Base-by-base conservation (phyloP, 1,140 invertebrate species). In the Bombus difficillimus region DNA sequence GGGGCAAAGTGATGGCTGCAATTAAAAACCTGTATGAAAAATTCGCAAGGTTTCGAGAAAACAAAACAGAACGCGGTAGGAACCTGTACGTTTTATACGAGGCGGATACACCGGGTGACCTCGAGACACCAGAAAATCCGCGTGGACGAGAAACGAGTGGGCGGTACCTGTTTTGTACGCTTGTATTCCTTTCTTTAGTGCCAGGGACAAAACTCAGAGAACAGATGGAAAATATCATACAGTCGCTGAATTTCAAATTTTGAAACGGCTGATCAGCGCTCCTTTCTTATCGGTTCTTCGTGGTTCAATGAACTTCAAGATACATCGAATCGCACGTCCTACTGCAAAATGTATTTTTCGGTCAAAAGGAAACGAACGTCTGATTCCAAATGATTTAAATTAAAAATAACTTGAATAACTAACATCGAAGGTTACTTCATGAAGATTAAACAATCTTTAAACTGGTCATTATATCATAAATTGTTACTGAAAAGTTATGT, bases 71-170 rank as follows among this genome's bases (percentile, higher is more conserved):
- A 83, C 47, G 64, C 76, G 77, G 77, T 43, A 71, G 59, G 66
- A 82, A 76, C 80, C 78, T 83, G 77, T 37, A 37, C 39, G 28
- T 86, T 88, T 88, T 57, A 82, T 91, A 85, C 64, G 62, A 86
- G 66, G 80, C 84, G 81, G 82, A 88, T 89, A 91, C 90, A 92
- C 90, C 89, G 86, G 90, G 90, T 91, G 92, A 92, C 92, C 92
- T 93, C 92, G 92, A 89, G 89, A 89, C 85, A 85, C 87, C 87
- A 90, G 89, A 92, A 92, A 89, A 88, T 81, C 86, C 85, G 86
- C 90, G 86, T 89, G 92, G 92, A 89, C 91, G 85, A 83, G 72
- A 87, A 83, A 69, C 85, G 76, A 90, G 92, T 92, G 88, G 92
- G 90, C 90, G 92, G 75, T 86, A 89, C 90, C 86, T 84, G 91